Evolutionary conservation across 2,113 vertebrate genomes (phyloP), one percentile per base, ranked within the genome.

Genomic region (Thamnaconus septentrionalis): DNA sequence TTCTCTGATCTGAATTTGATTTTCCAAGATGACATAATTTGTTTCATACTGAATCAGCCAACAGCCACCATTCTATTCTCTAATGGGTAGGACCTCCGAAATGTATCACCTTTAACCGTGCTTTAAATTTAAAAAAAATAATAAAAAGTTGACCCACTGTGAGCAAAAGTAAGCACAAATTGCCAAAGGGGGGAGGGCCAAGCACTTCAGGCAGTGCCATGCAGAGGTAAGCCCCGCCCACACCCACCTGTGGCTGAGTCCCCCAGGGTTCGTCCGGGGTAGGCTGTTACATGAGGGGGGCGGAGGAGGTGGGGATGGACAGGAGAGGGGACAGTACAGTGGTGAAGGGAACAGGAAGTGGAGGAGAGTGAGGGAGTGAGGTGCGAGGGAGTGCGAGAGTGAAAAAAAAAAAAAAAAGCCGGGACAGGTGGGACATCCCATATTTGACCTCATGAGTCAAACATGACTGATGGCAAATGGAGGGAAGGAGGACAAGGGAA

Each of bases 231-330:
- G 76, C 80, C 82, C 82, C 75, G 83, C 88, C 88, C 39, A 85
- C 93, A 97, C 95, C 94, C 92, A 96, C 95, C 95, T 95, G 94
- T 92, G 86, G 91, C 92, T n/a, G 94, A 93, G 77, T 94, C 93
- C 83, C 93, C 93, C 87, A 96, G 90, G 90, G 93, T 94, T 87
- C 95, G 94, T 96, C 95, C 95, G 0, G 94, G 94, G 83, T 95
- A 96, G 87, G 95, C 94, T 96, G 93, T 94, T 94, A 86, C 91
- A 89, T 89, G 91, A 89, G 79, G 87, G 91, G 67, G 75, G 83
- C 80, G 80, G 76, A 83, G 67, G 69, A 72, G 81, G 55, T 54
- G 31, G 56, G 51, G 47, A 31, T 31, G 18, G 18, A 31, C 18
- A 31, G 18, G 18, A 31, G 18, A 31, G 18, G 18, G 18, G 18